These are phyloP conservation scores for Vireo altiloquus DNA, from an alignment of 2,113 vertebrate genomes.

Conservation along the genomic window DNA sequence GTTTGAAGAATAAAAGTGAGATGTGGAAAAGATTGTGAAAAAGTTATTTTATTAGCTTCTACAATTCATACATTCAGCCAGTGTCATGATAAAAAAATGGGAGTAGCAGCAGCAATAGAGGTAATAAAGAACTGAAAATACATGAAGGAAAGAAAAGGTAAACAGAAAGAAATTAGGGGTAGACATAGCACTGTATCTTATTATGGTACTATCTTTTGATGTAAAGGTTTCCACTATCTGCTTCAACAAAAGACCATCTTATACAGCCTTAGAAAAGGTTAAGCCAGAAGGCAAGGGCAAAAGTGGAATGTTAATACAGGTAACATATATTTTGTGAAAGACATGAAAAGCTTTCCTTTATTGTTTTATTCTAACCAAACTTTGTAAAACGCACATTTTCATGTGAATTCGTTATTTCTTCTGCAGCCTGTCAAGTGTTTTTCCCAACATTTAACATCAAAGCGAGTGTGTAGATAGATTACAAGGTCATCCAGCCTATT, in stretches of 20 bases:
- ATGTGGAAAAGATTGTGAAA: not conserved
- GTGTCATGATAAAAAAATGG: not conserved
- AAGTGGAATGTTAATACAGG: not conserved
- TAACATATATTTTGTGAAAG: not conserved
- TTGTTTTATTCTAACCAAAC: not conserved
- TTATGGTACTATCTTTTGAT: not conserved
- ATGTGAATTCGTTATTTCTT: not conserved
- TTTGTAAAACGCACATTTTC: not conserved
- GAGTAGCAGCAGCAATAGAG: not conserved
- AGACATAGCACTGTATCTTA: not conserved
- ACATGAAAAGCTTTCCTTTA: not conserved
- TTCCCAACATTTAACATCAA: not conserved
- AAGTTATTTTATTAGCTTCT: not conserved
- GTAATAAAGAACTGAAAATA: not conserved
- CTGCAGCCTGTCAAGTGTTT: not conserved
- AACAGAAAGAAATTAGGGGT: not conserved
- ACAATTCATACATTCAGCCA: not conserved
- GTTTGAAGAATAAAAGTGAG: not conserved
- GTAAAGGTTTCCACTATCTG: not conserved
- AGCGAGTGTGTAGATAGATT: not conserved
- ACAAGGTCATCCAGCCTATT: not conserved
- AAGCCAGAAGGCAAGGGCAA: not conserved
- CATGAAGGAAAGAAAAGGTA: not conserved
- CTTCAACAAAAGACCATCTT: not conserved
- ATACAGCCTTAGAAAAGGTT: not conserved